Base-by-base conservation (phyloP, 1,140 invertebrate species). In the Nebria ingens region DNA sequence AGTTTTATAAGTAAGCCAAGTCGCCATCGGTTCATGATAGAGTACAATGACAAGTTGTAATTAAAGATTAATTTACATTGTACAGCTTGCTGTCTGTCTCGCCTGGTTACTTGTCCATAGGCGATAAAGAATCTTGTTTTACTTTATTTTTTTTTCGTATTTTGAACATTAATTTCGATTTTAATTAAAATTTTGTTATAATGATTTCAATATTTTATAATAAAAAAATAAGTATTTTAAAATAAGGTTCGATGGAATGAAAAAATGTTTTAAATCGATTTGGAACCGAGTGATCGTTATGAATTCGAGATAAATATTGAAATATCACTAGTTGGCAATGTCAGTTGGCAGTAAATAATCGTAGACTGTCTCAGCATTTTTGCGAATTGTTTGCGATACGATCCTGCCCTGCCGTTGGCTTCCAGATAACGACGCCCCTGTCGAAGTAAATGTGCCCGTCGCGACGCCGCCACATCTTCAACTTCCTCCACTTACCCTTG, bases 281-380 rank as follows among this genome's bases (percentile, higher is more conserved):
- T n/a, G 17, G 17, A 45, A 17, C 6, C 9, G 40, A 45, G 40
- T 12, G 15, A 45, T 45, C 40, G 40, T 45, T 12, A 45, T 45
- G 40, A 45, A 45, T 45, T 45, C 40, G 40, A 45, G 40, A 45
- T 45, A 45, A 45, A 45, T 45, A 45, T 45, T 45, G 40, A 45
- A 45, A 45, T 45, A 45, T 45, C 4, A 12, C 40, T 17, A 45
- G 3, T 45, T 17, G 3, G 40, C 17, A 17, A 45, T 45, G 40
- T 45, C 40, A 45, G 6, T 45, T 45, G 9, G 40, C 40, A 45
- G 40, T 45, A 45, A 45, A 45, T 45, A 11, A 45, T 45, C 40
- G 40, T 45, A 12, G 9, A 45, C 40, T 11, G 40, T 45, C 9
- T 45, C 40, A 45, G 40, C 40, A 45, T 45, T 45, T 45, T 45